Conservation (phyloP, 2,797 vertebrate species). For the Poliocrania exsul region DNA sequence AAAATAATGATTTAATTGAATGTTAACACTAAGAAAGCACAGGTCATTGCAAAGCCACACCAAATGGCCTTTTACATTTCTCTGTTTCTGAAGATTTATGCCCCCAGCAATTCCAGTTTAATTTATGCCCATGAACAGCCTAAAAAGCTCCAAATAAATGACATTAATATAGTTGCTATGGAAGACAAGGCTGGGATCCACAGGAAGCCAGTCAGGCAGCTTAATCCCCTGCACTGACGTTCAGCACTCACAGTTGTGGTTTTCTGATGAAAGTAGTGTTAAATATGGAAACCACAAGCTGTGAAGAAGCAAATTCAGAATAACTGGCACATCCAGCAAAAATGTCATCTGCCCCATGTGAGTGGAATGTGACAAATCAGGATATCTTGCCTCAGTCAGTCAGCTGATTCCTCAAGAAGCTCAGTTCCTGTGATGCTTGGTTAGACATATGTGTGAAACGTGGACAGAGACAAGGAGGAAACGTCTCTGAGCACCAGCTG, state of each 20-base stretch:
- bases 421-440: neutral
- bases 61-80: neutral
- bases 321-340: neutral
- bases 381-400: neutral
- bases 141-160: slow-evolving; percentile 15
- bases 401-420: neutral
- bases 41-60: neutral
- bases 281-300: slow-evolving; percentile 40
- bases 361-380: neutral
- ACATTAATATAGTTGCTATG: neutral
- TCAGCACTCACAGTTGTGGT: neutral
- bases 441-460: neutral
- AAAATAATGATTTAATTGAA: neutral
- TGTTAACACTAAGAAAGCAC: neutral
- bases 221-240: neutral
- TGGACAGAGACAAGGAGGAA: neutral
- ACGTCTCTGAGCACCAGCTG: neutral
- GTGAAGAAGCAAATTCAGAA: neutral
- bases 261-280: neutral
- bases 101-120: neutral
- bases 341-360: neutral
- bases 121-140: neutral
- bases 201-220: slow-evolving; percentile 23
- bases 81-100: neutral
- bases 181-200: slow-evolving; percentile 13